Conservation (phyloP, 2,888 invertebrate genomes). For the Nemoura dubitans region DNA sequence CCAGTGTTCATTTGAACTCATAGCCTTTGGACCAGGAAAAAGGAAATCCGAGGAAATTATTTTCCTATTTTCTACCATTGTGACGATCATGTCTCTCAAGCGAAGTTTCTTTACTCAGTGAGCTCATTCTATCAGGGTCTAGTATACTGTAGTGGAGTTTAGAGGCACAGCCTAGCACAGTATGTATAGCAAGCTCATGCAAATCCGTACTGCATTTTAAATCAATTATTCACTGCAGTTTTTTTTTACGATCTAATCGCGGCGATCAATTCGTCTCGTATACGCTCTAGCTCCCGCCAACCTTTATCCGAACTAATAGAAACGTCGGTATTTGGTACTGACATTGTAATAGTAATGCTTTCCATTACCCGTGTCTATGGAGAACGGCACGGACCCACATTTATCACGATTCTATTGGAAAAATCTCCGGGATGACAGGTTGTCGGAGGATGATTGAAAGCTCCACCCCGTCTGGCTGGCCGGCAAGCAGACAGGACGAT, state of each 20-base stretch:
- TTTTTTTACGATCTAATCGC: not conserved
- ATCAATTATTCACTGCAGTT: not conserved
- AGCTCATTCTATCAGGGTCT: no score
- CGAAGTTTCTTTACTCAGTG: no score
- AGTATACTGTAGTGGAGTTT: no score
- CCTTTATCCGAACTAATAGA: slow-evolving; percentile 19
- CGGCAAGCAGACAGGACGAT: not conserved
- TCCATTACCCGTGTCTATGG: slow-evolving; percentile 19
- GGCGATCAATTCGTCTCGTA: not conserved
- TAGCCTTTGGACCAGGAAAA: no score
- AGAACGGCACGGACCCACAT: not conserved
- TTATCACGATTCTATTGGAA: slow-evolving; percentile 13
- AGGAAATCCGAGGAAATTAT: no score
- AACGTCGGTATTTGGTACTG: slow-evolving; percentile 23
- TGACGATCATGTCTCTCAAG: no score
- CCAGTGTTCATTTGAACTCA: no score
- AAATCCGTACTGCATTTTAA: not conserved
- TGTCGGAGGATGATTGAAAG: slow-evolving; percentile 22
- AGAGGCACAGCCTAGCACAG: no score
- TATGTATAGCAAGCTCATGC: not conserved
- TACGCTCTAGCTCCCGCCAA: not conserved
- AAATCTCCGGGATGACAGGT: slow-evolving; percentile 3
- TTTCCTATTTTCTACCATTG: no score
- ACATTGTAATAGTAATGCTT: slow-evolving; percentile 18
- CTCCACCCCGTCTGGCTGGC: not conserved